Conservation (phyloP, 1,140 invertebrate species). For the Ganaspis sp. region DNA sequence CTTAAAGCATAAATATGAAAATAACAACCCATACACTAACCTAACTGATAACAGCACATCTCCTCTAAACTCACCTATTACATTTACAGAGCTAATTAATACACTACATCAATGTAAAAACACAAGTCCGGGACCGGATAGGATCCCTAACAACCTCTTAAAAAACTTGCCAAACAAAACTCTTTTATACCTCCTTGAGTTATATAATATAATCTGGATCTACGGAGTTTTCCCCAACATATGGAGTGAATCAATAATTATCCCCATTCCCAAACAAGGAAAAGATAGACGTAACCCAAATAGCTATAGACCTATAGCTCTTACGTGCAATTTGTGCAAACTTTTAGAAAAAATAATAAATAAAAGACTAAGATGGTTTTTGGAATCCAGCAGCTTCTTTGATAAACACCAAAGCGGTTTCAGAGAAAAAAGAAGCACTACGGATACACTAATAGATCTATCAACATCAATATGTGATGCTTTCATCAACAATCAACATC, state of each 20-base stretch:
- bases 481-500: constrained; percentile 48
- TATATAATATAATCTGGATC: constrained; percentile 57
- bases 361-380: constrained; percentile 36
- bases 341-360: constrained; percentile 60
- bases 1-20: constrained; percentile 38
- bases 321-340: constrained; percentile 60
- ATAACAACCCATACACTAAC: not conserved
- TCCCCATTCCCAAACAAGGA: constrained; percentile 63
- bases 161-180: constrained; percentile 53
- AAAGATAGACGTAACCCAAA: constrained; percentile 51
- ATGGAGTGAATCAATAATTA: constrained; percentile 64
- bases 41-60: not conserved
- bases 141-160: constrained; percentile 49
- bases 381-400: constrained; percentile 47
- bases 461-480: constrained; percentile 48
- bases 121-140: constrained; percentile 47
- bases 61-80: not conserved
- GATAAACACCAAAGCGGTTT: constrained; percentile 42
- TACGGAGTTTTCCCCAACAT: constrained; percentile 49
- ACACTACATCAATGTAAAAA: constrained; percentile 18
- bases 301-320: constrained; percentile 60
- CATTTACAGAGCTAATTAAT: constrained; percentile 8
- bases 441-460: constrained; percentile 44
- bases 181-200: constrained; percentile 41
- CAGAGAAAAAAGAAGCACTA: constrained; percentile 48